Evolutionary conservation across 2,888 invertebrate species (phyloP), one percentile per base, ranked within the genome.

Genomic region (Ypsolopha scabrella): DNA sequence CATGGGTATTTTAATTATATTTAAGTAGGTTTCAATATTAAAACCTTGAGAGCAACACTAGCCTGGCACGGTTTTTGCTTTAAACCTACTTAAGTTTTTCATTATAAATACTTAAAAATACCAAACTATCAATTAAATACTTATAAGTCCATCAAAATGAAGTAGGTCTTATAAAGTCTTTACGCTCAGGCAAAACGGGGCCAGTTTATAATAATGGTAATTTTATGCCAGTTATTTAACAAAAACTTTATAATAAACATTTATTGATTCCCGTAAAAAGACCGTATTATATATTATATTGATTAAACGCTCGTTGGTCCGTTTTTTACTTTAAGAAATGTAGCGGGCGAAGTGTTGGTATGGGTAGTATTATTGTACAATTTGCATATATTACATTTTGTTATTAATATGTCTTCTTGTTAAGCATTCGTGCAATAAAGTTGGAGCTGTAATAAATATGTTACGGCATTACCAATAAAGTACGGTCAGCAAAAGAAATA

Each of bases 111-210:
- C 24, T 24, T 24, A 24, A 24, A 24, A 24, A 65, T 64, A 61
- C 54, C 24, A 24, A 57, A 58, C 55, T 63, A 60, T 65, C 62
- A 60, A 67, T 72, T 65, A 69, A 33, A 39, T 39, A 34, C 39
- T 48, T 48, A 48, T 48, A 49, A 49, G 49, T 14, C 41, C 24
- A 39, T 39, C 39, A 49, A 24, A 39, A 10, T n/a, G n/a, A 46
- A 34, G 41, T 11, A 39, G 7, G n/a, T 10, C 33, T 7, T 35
- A 34, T 46, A 35, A 46, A 6, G 35, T 10, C 7, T 34, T 46
- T 13, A 43, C 8, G 47, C 8, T 36, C 36, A 47, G 11, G 11
- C 9, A 35, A 43, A 46, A 46, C 6, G 46, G 35, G 35, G 10
- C 35, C 48, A 6, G 35, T 35, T 37, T 36, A 13, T 48, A 48